Percentiles rank a stretch among this genome's conserved stretches.
These are phyloP conservation scores for Haemorhous mexicanus DNA, from an alignment of 2,113 vertebrate genomes.

Conservation along the genomic window DNA sequence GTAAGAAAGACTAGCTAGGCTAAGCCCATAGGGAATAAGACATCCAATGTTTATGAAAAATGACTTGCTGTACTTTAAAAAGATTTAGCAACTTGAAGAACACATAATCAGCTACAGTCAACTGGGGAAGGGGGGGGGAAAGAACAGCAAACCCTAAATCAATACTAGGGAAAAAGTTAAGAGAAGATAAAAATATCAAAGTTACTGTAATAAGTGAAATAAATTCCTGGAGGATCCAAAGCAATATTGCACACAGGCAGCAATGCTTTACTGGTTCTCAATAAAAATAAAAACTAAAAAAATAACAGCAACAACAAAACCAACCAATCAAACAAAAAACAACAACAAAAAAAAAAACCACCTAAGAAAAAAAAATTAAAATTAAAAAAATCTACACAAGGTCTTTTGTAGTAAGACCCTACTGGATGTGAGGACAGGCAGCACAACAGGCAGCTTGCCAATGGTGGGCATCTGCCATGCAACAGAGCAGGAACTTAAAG, in stretches of 20 bases:
- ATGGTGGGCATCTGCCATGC: fast-evolving
- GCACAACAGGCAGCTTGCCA: neutral
- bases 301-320: neutral
- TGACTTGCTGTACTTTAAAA: neutral
- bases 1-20: neutral
- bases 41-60: neutral
- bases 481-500: neutral
- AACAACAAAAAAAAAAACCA: neutral
- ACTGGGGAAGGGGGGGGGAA: fast-evolving
- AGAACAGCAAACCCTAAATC: neutral
- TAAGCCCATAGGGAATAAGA: neutral
- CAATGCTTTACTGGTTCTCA: neutral
- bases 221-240: neutral
- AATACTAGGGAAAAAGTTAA: neutral
- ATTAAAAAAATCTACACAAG: neutral
- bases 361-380: neutral
- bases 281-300: neutral
- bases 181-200: slow-evolving; percentile 6
- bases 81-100: neutral
- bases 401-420: neutral
- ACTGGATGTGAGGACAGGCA: neutral
- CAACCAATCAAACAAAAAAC: no score
- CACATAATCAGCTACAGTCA: neutral
- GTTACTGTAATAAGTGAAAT: neutral
- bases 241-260: neutral